These are phyloP conservation scores for Vespertilio murinus DNA, from an alignment of 2,797 vertebrate genomes.

Conservation along the genomic window DNA sequence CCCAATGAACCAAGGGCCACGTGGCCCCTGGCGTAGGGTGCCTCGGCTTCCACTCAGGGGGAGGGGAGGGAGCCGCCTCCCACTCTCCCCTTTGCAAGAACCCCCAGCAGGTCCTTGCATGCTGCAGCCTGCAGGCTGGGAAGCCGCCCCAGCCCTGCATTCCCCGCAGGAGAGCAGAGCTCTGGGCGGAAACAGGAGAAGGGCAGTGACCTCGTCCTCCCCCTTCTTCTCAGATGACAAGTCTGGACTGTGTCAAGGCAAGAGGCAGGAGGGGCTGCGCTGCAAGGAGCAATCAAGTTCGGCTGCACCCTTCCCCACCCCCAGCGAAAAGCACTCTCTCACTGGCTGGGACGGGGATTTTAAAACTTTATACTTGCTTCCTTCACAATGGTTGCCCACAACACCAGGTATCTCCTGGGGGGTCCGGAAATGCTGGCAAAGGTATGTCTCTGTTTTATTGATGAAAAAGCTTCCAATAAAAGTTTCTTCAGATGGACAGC, in stretches of 20 bases:
- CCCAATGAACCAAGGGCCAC: neutral
- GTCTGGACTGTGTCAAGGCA: constrained; percentile 56
- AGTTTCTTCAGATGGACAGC: neutral
- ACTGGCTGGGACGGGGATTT: neutral
- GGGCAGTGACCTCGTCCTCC: constrained; percentile 45
- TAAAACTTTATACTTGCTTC: neutral
- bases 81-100: neutral
- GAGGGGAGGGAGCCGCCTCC: neutral
- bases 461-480: constrained; percentile 50
- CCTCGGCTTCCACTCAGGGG: neutral
- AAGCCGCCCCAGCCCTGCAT: neutral
- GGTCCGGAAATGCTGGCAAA: constrained; percentile 26
- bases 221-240: constrained; percentile 50
- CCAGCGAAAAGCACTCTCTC: neutral
- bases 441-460: constrained; percentile 42
- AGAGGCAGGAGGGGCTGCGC: constrained; percentile 35
- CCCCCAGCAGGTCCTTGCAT: neutral
- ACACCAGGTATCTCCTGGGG: neutral
- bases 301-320: neutral
- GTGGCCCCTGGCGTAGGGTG: neutral
- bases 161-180: neutral
- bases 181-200: constrained; percentile 45
- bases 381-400: neutral
- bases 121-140: neutral
- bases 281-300: neutral